Evolutionary conservation across 2,113 vertebrate genomes (phyloP).

Genomic region (Burhinus oedicnemus): DNA sequence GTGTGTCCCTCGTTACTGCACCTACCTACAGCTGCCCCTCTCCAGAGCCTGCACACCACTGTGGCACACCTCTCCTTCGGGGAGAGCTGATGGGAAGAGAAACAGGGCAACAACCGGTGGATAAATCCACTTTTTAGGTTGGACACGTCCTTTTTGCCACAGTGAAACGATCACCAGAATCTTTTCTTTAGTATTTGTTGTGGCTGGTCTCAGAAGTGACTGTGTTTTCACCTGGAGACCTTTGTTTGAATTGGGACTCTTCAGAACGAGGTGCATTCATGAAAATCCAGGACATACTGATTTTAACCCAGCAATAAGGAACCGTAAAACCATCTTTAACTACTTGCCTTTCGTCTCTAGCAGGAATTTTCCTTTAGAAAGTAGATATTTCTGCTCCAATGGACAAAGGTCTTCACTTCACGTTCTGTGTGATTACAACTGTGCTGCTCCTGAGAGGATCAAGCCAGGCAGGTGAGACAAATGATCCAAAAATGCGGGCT

Average conservation of each 20-base stretch:
- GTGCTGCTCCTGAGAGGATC: conserved; percentile 36
- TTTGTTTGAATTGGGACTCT: not conserved
- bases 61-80: not conserved
- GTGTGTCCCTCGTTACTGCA: not conserved
- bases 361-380: not conserved
- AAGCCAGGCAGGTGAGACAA: conserved; percentile 60
- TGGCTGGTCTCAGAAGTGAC: not conserved
- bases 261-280: not conserved
- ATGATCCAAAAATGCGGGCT: not conserved
- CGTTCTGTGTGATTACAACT: not conserved
- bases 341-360: conserved; percentile 2
- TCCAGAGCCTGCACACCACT: fast-evolving
- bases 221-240: not conserved
- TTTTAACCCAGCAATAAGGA: not conserved
- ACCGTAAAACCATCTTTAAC: not conserved
- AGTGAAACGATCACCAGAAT: not conserved
- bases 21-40: not conserved
- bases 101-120: not conserved
- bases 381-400: not conserved
- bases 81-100: not conserved
- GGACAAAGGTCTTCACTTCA: not conserved
- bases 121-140: not conserved
- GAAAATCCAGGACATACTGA: not conserved
- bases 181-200: not conserved
- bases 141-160: not conserved